Conservation (phyloP, 2,113 vertebrate genomes). For the Rousettus leschenaultii region DNA sequence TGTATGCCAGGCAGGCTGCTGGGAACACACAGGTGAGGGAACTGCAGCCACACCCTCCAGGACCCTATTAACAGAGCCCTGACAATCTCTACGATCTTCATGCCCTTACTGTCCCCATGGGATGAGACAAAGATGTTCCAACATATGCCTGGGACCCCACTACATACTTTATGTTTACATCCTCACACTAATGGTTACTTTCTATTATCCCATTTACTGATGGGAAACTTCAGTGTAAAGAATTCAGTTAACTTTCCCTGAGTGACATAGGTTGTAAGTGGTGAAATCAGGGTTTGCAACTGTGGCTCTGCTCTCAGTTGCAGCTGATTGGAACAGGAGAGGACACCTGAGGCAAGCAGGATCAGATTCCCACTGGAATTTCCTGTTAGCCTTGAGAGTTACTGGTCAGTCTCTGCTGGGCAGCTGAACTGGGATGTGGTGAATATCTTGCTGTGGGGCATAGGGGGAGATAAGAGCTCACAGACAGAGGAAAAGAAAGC, state of each 20-base stretch:
- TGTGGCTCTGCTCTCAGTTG: neutral
- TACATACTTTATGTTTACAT: neutral
- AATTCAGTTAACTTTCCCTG: neutral
- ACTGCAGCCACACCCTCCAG: neutral
- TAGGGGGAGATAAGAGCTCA: neutral
- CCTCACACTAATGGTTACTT: neutral
- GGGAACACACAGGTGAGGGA: neutral
- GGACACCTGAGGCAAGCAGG: neutral
- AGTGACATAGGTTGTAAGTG: neutral
- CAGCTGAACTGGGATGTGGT: neutral
- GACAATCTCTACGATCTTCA: neutral
- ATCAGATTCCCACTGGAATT: neutral
- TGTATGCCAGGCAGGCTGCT: neutral
- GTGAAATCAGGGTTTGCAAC: neutral
- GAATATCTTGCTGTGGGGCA: neutral
- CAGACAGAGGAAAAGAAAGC: neutral
- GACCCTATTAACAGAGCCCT: neutral
- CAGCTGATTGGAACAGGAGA: neutral
- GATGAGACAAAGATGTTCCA: neutral
- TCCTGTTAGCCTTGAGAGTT: neutral
- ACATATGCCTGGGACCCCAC: neutral
- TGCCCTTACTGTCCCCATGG: neutral
- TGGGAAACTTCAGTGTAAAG: neutral
- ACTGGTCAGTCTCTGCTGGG: neutral
- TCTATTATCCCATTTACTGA: neutral